Evolutionary conservation across 2,888 invertebrate species (phyloP), one percentile per base, ranked within the genome.

Genomic region (Drosophila mimica): DNA sequence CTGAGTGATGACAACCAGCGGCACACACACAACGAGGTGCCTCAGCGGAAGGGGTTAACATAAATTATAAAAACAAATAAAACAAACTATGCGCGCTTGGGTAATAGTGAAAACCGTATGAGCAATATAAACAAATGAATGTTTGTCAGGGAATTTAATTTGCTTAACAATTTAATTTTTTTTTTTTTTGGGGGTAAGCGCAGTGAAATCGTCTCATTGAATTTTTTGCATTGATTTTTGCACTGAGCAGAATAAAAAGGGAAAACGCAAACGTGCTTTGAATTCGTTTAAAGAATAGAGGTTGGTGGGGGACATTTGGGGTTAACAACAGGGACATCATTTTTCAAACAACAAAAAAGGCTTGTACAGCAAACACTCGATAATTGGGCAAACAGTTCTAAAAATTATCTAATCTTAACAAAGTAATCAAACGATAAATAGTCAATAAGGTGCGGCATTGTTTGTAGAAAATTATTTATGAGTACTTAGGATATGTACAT

Each of bases 171-270:
- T 25, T 25, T 25, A 25, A 25, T 25, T 25, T 25, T 52, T 30
- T 49, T 20, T 49, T 17, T 63, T 52, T 48, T 46, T 46, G 15
- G 13, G 34, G 60, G 72, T 59, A 40, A 52, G 5, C 48, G 54
- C 53, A 79, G 71, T 71, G 81, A 81, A 79, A 79, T 74, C 76
- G 62, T 38, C 66, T 63, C 54, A 51, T 58, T 63, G 33, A 76
- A 79, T 79, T 81, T 79, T 68, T 81, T 71, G 81, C 76, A 81
- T 81, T 79, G 79, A 69, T 76, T 78, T 78, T 75, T 62, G 43
- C 43, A 60, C 20, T 57, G 60, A 17, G 38, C 58, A 68, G 49
- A 63, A 46, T 48, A 62, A 70, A 73, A 75, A 62, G 76, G 79
- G 73, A 76, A 79, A 79, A 65, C 67, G 59, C 52, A 53, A 73